Evolutionary conservation across 2,888 invertebrate genomes (phyloP).

Genomic region (Sminthurinus aureus): DNA sequence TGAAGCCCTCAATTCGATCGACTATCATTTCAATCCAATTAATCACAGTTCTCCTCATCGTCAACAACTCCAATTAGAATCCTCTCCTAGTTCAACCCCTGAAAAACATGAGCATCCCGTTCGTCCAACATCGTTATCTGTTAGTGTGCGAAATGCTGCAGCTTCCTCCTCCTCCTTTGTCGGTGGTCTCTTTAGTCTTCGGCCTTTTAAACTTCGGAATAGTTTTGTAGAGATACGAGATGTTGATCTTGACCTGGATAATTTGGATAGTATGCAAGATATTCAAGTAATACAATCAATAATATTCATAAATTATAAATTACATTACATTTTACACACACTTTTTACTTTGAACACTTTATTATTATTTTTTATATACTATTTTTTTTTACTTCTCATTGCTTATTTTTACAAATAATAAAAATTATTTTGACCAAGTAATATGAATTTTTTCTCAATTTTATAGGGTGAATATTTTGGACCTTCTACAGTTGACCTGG

Average conservation of each 20-base stretch:
- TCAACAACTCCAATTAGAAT: not conserved
- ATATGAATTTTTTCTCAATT: not conserved
- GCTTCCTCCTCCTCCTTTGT: not conserved
- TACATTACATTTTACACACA: not conserved
- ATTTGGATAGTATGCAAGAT: not conserved
- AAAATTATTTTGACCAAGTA: not conserved
- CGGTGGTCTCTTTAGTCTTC: not conserved
- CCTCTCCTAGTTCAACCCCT: not conserved
- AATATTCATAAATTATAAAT: not conserved
- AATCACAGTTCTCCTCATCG: not conserved
- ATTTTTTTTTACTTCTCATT: not conserved
- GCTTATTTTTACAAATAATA: not conserved
- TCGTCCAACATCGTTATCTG: not conserved
- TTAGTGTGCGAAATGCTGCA: not conserved
- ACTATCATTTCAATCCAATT: not conserved
- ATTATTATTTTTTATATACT: no score
- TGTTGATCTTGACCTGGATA: not conserved
- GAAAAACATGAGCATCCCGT: not conserved
- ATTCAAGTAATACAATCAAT: not conserved
- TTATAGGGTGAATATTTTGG: conserved; percentile 1
- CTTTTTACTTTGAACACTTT: no score
- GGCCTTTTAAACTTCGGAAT: not conserved
- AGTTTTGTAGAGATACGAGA: not conserved
- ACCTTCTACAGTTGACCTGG: not conserved
- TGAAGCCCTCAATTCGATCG: not conserved